Conservation (phyloP, 1,140 invertebrate genomes). For the Pygmarrhopalites habei region DNA sequence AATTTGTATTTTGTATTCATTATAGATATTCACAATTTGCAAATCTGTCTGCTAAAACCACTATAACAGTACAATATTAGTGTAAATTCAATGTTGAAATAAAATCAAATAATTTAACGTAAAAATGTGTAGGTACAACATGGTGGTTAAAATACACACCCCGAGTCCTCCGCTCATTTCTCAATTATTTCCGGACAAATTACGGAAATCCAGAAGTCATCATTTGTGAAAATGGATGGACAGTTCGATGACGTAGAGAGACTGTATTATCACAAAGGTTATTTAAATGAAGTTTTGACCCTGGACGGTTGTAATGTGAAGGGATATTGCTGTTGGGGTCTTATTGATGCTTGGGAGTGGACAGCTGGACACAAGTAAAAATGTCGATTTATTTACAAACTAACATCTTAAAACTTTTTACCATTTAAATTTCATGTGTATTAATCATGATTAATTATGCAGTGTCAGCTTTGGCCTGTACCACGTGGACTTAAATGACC, state of each 20-base stretch:
- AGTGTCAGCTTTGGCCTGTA: not conserved
- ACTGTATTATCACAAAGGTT: constrained; percentile 44
- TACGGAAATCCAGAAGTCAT: constrained; percentile 44
- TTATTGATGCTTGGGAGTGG: constrained; percentile 31
- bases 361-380: constrained; percentile 15
- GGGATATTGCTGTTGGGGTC: constrained; percentile 24
- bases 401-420: not conserved
- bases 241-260: constrained; percentile 43
- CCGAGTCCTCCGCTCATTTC: constrained; percentile 42
- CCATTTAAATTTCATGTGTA: constrained; percentile 3
- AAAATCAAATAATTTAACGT: too few species aligned
- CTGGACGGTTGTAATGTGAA: constrained; percentile 30
- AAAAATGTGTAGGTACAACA: too few species aligned
- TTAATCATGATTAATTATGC: too few species aligned
- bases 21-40: too few species aligned
- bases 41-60: too few species aligned
- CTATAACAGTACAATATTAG: too few species aligned
- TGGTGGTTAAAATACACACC: constrained; percentile 35
- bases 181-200: constrained; percentile 43
- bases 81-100: too few species aligned
- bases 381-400: not conserved
- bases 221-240: constrained; percentile 47
- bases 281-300: constrained; percentile 29
- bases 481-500: not conserved
- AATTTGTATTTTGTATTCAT: too few species aligned